Evolutionary conservation across 2,113 vertebrate genomes (phyloP), one percentile per base, ranked within the genome.

Genomic region (Suncus etruscus): DNA sequence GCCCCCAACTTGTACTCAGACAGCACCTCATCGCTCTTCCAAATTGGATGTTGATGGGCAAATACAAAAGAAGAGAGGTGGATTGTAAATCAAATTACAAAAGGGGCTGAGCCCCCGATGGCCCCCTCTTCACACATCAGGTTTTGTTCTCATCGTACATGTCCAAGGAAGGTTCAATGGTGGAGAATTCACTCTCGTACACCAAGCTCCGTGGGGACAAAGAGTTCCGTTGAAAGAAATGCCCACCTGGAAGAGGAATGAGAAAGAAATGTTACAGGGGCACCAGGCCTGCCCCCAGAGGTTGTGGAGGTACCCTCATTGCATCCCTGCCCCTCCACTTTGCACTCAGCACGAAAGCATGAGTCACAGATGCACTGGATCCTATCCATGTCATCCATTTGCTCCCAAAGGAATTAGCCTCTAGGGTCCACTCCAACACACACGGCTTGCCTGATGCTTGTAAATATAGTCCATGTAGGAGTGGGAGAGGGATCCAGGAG

Each of bases 111-210:
- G 39, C 95, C 96, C 96, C 96, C 97, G 92, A 94, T 73, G 94
- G 94, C 91, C 93, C 95, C 87, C 96, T 61, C 58, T 61, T 95
- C 82, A 58, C 78, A 86, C 90, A 25, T 99, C 99, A 99, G 96
- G 99, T 99, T 98, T 99, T 99, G 97, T 99, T 99, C 94, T 99
- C 98, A 0, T 99, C 99, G 5, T 98, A 99, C 94, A 98, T 98
- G 97, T 99, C 98, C 84, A 99, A 97, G 25, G 98, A 98, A 31
- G 98, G 98, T 96, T 99, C 98, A 6, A 99, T 98, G 65, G 98
- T 98, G 0, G 99, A 98, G 92, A 99, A 98, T 97, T 99, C 99
- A 63, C 98, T 98, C 93, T 99, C 99, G 73, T 98, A 99, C 82
- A 98, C 98, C 88, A 98, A 96, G 80, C 97, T 99, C 83, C 98